Conservation (phyloP, 2,888 invertebrate genomes). For the Phrixothrix hirtus region DNA sequence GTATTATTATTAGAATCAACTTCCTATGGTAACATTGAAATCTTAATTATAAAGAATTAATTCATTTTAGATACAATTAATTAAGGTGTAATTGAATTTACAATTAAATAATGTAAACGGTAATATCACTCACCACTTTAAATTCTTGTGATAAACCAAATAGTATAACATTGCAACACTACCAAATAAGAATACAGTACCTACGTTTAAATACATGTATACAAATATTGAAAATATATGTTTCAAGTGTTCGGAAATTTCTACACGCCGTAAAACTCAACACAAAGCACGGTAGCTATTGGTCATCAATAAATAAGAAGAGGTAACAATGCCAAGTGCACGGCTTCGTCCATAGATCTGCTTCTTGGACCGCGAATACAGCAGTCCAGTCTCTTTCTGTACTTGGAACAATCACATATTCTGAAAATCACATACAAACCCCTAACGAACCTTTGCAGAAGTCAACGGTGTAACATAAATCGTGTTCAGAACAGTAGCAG, state of each 20-base stretch:
- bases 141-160: too few relatives aligned
- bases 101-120: too few relatives aligned
- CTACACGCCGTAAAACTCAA: constrained; percentile 43
- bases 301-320: constrained; percentile 56
- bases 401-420: constrained; percentile 42
- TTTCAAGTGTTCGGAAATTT: constrained; percentile 40
- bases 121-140: too few relatives aligned
- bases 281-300: constrained; percentile 53
- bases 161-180: not conserved
- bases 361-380: constrained; percentile 43
- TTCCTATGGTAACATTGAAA: too few relatives aligned
- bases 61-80: too few relatives aligned
- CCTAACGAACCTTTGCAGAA: constrained; percentile 41
- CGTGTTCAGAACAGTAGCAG: constrained; percentile 55
- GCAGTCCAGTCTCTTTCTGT: constrained; percentile 37
- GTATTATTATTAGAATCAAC: too few relatives aligned
- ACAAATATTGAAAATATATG: constrained; percentile 40
- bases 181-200: constrained; percentile 1
- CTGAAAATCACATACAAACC: constrained; percentile 34
- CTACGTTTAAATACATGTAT: constrained; percentile 20
- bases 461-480: constrained; percentile 53
- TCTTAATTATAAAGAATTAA: too few relatives aligned
- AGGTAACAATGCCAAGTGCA: constrained; percentile 55
- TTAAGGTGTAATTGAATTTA: too few relatives aligned
- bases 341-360: constrained; percentile 51